phyloP scores from a whole-genome alignment of 2,113 vertebrate genomes.

The Gambusia affinis region DNA sequence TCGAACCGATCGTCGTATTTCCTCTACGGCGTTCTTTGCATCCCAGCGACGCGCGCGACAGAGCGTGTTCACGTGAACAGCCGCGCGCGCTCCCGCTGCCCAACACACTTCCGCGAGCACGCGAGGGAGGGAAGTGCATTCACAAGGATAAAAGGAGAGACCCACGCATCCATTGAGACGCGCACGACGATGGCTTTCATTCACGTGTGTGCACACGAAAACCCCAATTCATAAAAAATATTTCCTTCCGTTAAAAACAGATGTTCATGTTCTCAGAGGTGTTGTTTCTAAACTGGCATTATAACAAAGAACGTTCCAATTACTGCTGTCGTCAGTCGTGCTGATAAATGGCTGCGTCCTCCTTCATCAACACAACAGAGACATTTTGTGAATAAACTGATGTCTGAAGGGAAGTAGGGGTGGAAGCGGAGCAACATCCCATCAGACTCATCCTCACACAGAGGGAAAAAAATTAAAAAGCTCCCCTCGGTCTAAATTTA shows the following conservation, averaged over 20 bases:
- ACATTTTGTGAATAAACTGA: constrained; percentile 56
- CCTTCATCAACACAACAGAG: constrained; percentile 50
- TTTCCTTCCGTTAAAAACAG: neutral
- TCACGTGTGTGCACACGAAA: constrained; percentile 58
- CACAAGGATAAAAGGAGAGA: constrained; percentile 17
- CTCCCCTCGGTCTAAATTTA: constrained; percentile 36
- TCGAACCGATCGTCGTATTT: no score
- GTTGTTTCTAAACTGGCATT: neutral
- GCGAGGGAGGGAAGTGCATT: neutral
- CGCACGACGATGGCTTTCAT: constrained; percentile 41
- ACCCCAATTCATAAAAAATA: constrained; percentile 58
- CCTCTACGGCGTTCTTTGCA: constrained; percentile 40
- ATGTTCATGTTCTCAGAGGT: neutral
- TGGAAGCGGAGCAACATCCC: constrained; percentile 4
- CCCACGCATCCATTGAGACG: constrained; percentile 34
- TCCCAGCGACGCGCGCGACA: constrained; percentile 70
- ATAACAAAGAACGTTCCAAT: neutral
- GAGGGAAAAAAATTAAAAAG: neutral
- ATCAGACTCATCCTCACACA: neutral
- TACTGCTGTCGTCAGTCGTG: constrained; percentile 12
- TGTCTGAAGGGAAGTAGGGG: constrained; percentile 9
- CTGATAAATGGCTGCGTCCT: constrained; percentile 56
- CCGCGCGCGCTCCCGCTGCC: constrained; percentile 26
- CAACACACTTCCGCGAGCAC: neutral
- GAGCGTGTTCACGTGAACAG: constrained; percentile 74